Evolutionary conservation across 2,888 invertebrate species (phyloP), one percentile per base, ranked within the genome.

Genomic region (Tenthredo distinguenda): DNA sequence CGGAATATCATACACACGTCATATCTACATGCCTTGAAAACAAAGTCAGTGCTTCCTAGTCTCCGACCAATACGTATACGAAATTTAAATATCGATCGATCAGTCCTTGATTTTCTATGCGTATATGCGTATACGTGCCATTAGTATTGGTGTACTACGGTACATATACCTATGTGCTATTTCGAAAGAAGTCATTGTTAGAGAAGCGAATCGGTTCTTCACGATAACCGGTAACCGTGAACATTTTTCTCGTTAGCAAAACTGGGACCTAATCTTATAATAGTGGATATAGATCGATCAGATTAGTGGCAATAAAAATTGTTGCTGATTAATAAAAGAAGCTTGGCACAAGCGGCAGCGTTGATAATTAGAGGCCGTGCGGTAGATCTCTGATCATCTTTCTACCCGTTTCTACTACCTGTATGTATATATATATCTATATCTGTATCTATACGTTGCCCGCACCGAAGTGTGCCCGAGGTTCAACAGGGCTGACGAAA

Each of bases 311-410:
- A 10, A 34, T 40, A 31, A 34, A 68, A 83, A 83, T 83, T 10
- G 65, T 68, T 68, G 71, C 83, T 71, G 83, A 68, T 83, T 83
- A 83, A 71, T 83, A 68, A 77, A 81, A 31, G 7, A 34, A 68
- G 68, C 47, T 47, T 65, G 31, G 83, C 47, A 83, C 21, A 83
- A 83, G 83, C 83, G 62, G 83, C 83, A 83, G 68, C 71, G 81
- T 68, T 83, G 26, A 71, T 83, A 83, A 83, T 83, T 83, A 83
- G 83, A 83, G 83, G 47, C 83, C 50, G 62, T 40, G 83, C 83
- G 83, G 83, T 83, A 71, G 83, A 83, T 83, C 83, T 83, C 83
- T 65, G 71, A 81, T 81, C 81, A 81, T 81, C 81, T 81, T 50
- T 83, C 50, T 83, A 1, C 68, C 47, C 40, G 37, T 21, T 58